These are phyloP conservation scores for Mesaphorura yosii DNA, from an alignment of 1,140 invertebrate genomes.

Conservation along the genomic window DNA sequence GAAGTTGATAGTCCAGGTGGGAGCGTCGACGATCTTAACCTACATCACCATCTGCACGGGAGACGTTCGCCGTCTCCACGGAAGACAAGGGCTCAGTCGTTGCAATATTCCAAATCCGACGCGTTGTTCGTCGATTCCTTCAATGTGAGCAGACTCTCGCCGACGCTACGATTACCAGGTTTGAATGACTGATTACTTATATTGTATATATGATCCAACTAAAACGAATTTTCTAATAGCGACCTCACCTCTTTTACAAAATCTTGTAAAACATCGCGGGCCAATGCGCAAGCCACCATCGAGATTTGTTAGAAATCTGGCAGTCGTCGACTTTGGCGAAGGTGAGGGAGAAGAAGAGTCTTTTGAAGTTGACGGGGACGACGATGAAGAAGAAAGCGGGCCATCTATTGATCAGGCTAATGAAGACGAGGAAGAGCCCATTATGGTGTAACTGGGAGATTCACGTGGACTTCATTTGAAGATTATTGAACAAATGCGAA, in stretches of 20 bases:
- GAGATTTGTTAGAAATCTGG: constrained; percentile 28
- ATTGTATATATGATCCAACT: too few relatives aligned
- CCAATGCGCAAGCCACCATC: constrained; percentile 28
- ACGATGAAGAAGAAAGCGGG: constrained; percentile 31
- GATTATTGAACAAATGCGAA: too few relatives aligned
- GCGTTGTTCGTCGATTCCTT: constrained; percentile 17
- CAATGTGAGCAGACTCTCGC: constrained; percentile 10
- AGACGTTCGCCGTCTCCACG: constrained; percentile 19
- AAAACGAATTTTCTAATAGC: constrained; percentile 11
- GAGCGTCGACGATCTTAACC: constrained; percentile 43
- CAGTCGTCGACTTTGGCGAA: constrained; percentile 30
- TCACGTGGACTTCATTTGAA: too few relatives aligned
- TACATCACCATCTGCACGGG: constrained; percentile 19
- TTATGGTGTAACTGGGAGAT: constrained; percentile 33
- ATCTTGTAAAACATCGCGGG: constrained; percentile 26
- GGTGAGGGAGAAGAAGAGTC: constrained; percentile 20
- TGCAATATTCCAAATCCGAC: constrained; percentile 27
- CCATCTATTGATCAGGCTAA: constrained; percentile 31
- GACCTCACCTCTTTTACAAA: constrained; percentile 15
- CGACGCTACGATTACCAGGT: constrained; percentile 17
- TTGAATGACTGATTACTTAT: not conserved
- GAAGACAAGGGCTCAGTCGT: constrained; percentile 23
- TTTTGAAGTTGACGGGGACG: constrained; percentile 1
- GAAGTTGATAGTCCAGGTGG: constrained; percentile 39
- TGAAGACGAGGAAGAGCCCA: constrained; percentile 32